Evolutionary conservation across 1,140 invertebrate species (phyloP), one percentile per base, ranked within the genome.

Genomic region (Helicoverpa armigera): DNA sequence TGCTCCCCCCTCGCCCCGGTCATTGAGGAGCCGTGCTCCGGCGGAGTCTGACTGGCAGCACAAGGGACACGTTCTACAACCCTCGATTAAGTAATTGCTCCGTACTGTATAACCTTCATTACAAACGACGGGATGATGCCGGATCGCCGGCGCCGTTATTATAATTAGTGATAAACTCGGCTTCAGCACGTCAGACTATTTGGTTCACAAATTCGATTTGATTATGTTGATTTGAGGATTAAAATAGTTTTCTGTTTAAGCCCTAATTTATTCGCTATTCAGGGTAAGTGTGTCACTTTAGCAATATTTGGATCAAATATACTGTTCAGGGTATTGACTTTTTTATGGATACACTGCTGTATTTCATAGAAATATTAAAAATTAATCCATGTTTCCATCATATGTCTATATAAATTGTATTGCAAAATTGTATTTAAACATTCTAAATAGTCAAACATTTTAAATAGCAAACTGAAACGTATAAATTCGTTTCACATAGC

Each of bases 1-100:
- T 43, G 53, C 75, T 76, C 11, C 77, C 80, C 29, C 72, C 18
- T 11, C 53, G 43, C 79, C 80, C 31, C 54, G 48, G 61, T 43
- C 67, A 60, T 81, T 73, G 72, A 82, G 79, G 79, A 77, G 60
- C 79, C 69, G 70, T 56, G 70, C 18, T 65, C 23, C 50, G 51
- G 23, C 1, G 48, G 29, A 14, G 43, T 14, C 58, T 77, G 50
- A 54, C 53, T 60, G 35, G 3, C 35, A 76, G 73, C 54, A 60
- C 43, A 31, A 50, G 43, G 35, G 58, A 61, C 61, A 18, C 73
- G 23, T 76, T 76, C n/a, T n/a, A 61, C 5, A 16, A n/a, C 16
- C 12, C 29, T 63, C 16, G 58, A 76, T 63, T 76, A 72, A 72
- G 50, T 72, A 54, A 72, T 72, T 72, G 69, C 50, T 18, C 31